These are phyloP conservation scores for Cephalopterus ornatus DNA, from an alignment of 2,113 vertebrate species.

Conservation along the genomic window DNA sequence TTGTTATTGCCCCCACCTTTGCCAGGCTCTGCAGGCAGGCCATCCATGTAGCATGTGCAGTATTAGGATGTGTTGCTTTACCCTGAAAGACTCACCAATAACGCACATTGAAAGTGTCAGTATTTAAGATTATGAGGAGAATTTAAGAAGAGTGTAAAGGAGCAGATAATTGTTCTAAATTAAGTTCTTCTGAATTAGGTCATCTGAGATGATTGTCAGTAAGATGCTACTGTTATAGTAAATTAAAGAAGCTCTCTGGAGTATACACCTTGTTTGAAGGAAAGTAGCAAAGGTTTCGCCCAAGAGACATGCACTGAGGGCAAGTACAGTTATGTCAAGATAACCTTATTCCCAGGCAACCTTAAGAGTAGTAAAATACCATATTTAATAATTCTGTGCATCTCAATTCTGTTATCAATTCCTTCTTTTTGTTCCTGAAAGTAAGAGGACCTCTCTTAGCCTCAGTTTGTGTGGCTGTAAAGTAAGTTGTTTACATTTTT, in stretches of 20 bases:
- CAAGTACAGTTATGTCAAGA: not conserved
- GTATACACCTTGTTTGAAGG: not conserved
- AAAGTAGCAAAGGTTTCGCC: not conserved
- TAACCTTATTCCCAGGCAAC: not conserved
- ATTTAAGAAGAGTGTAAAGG: not conserved
- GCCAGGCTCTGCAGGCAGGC: not conserved
- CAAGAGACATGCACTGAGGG: not conserved
- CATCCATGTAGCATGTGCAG: accelerated
- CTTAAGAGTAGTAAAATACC: not conserved
- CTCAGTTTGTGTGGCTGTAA: not conserved
- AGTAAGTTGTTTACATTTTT: not conserved
- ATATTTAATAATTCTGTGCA: not conserved
- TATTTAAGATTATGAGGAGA: not conserved
- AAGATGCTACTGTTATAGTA: not conserved
- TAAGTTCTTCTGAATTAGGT: not conserved
- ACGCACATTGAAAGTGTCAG: not conserved
- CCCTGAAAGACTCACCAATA: not conserved
- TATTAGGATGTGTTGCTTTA: not conserved
- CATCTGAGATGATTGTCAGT: not conserved
- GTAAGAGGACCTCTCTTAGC: not conserved
- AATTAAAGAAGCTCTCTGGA: not conserved
- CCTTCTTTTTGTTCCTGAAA: not conserved
- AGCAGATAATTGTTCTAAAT: not conserved
- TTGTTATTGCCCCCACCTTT: not conserved
- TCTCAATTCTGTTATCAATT: not conserved